Evolutionary conservation across 1,140 invertebrate species (phyloP).

Genomic region (Drosophila pachea): DNA sequence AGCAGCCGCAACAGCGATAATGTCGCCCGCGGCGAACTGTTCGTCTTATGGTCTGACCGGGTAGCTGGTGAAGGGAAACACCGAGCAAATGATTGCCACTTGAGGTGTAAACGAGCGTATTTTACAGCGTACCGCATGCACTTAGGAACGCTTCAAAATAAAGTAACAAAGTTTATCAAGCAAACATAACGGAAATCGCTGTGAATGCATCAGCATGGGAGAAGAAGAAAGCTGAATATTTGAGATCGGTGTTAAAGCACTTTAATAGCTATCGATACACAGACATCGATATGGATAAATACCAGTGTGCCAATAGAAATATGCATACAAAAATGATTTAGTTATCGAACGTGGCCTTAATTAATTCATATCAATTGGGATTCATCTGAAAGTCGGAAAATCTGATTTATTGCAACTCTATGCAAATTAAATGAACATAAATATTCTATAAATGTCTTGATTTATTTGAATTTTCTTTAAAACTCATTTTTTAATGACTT

Average conservation of each 20-base stretch:
- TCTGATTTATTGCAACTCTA: no score
- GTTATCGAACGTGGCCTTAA: no score
- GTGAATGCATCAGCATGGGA: constrained; percentile 2
- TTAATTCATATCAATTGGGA: no score
- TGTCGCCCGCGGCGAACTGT: constrained; percentile 43
- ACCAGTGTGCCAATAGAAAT: no score
- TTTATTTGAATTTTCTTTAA: no score
- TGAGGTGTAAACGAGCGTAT: constrained; percentile 76
- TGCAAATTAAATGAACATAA: no score
- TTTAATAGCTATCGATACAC: constrained; percentile 10
- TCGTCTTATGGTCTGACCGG: not conserved
- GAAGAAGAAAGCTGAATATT: not conserved
- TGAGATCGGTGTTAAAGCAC: constrained; percentile 8
- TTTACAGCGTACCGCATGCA: constrained; percentile 54
- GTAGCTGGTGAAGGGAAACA: not conserved
- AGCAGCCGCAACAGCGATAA: constrained; percentile 51
- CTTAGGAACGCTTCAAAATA: constrained; percentile 33
- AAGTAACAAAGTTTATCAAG: constrained; percentile 39
- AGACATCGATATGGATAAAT: not conserved
- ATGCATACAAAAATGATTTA: no score
- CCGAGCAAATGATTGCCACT: constrained; percentile 70
- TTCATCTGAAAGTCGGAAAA: no score
- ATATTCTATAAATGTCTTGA: no score
- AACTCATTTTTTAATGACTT: no score
- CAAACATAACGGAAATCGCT: constrained; percentile 29